Base-by-base conservation (phyloP, 2,797 vertebrate species). In the Chromis chromis region DNA sequence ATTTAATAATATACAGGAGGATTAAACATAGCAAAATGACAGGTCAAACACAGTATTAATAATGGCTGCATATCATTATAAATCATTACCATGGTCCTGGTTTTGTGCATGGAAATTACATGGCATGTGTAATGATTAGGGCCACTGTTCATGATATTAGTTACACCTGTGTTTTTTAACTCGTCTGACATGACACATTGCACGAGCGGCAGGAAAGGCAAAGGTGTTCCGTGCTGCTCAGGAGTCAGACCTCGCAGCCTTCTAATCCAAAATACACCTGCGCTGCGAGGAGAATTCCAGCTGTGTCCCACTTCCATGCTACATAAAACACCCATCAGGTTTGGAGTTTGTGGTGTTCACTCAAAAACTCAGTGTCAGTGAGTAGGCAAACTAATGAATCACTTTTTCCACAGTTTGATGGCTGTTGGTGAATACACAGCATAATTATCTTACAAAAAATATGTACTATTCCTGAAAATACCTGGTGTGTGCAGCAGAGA, bases 11-110 rank as follows among this genome's bases (percentile, higher is more conserved):
- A 12, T 13, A 36, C 19, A 0, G 0, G 19, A 36, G 8, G 65
- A 49, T 55, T 54, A 64, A 63, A 70, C 16, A 8, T 9, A 12
- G 36, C 12, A 6, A 27, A 54, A 53, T 12, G 11, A 10, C 25
- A 14, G 22, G 21, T 56, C 40, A 0, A 50, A 1, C 33, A 24
- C 19, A 27, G n/a, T 24, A 17, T n/a, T 28, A 1, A 55, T 17
- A 53, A 31, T 28, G 52, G 56, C 50, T 67, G 10, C n/a, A 17
- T 76, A 49, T 63, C 44, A 40, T 63, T 22, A 39, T 14, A 19
- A 25, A 17, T 16, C 2, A 17, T 44, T 56, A 21, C 11, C 17
- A 7, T 28, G 28, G 25, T 24, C 7, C 22, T n/a, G 33, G 31
- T 27, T 1, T 4, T 59, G 50, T 39, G 46, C 48, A 16, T 33